Base-by-base conservation (phyloP, 2,888 invertebrate genomes). In the Patella pellucida region DNA sequence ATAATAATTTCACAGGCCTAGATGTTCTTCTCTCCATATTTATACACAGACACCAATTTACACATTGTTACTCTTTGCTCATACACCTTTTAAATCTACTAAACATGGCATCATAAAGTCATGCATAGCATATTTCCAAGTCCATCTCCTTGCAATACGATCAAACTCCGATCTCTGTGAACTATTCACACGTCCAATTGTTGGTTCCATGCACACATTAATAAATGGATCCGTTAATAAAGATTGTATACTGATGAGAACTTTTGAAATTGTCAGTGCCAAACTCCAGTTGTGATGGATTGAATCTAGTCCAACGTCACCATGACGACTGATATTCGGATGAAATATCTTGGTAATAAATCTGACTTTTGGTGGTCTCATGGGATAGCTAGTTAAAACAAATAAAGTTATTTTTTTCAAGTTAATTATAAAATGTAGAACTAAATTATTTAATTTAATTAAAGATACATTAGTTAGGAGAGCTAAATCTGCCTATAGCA, bases 281-380 rank as follows among this genome's bases (percentile, higher is more conserved):
- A 97, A 92, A n/a, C 96, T 96, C 97, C 97, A 98, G 92, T 98
- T 98, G 92, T 97, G 96, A 86, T 96, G 96, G 84, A 98, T 96
- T 14, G 96, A 96, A 92, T 98, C 97, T 81, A 98, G 95, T 77
- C 98, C 97, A 71, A 98, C 96, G 92, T 97, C 97, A 3, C 97
- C 97, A 91, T 98, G 97, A 0, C 97, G 94, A 3, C 96, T 97
- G 75, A 98, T 95, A 92, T 98, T 98, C 9, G 97, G 97, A 92
- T 98, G 98, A 86, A 97, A 94, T 84, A 98, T 96, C 91, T 95
- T 96, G 0, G 97, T 97, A 78, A 97, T 93, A 92, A 98, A 98
- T 27, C 97, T 93, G 0, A 97, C 97, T 76, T 95, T 94, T 0
- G 98, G 97, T 19, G 98, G 97, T 83, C 94, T 93, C 95, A 98